Evolutionary conservation across 2,888 invertebrate genomes (phyloP).

Genomic region (Marronus borbonicus): DNA sequence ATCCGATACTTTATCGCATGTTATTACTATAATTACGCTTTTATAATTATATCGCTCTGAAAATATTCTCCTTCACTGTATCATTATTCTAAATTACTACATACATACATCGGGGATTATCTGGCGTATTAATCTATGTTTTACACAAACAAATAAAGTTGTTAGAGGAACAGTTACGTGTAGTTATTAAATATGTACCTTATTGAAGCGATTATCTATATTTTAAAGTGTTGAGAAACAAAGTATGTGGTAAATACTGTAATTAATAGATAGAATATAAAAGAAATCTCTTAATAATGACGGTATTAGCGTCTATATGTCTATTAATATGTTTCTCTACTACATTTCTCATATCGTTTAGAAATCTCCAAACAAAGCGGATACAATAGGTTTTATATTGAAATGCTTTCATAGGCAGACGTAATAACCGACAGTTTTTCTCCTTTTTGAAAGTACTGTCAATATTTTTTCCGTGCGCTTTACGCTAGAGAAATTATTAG

Average conservation of each 20-base stretch:
- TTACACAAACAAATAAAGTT: conserved; percentile 38
- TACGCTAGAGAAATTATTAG: conserved; percentile 2
- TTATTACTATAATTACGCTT: conserved; percentile 34
- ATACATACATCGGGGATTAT: background rate
- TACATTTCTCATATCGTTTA: conserved; percentile 20
- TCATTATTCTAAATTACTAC: conserved; percentile 37
- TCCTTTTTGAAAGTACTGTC: conserved; percentile 2
- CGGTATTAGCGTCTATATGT: conserved; percentile 17
- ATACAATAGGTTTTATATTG: background rate
- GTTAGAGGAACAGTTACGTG: conserved; percentile 18
- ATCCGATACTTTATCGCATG: conserved; percentile 30
- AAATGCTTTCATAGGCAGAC: background rate
- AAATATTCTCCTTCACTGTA: conserved; percentile 24
- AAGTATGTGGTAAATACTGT: conserved; percentile 17
- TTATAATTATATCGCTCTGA: conserved; percentile 18
- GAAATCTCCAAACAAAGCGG: background rate
- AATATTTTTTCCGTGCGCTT: background rate
- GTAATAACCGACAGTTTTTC: background rate
- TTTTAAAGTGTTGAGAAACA: background rate
- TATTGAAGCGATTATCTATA: background rate
- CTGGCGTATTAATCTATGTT: conserved; percentile 25
- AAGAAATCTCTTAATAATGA: conserved; percentile 3
- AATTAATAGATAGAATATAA: conserved; percentile 20
- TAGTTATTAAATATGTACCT: conserved; percentile 12
- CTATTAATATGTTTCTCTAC: conserved; percentile 14